Percentiles rank a stretch among this genome's conserved stretches.
Evolutionary conservation across 2,113 vertebrate species (phyloP).

Genomic region (Hassar affinis): DNA sequence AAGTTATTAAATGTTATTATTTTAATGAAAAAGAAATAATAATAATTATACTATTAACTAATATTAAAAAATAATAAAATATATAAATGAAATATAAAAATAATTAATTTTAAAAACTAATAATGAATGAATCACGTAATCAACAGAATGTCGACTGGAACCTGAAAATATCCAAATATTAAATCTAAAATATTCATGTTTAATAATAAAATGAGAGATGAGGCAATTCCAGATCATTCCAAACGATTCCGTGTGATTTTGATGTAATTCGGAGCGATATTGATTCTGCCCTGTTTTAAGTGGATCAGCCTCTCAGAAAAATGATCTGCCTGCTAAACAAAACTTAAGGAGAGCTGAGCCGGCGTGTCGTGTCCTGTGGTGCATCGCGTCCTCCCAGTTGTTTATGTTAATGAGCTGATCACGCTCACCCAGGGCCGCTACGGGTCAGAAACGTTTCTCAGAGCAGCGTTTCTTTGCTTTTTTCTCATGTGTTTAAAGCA

Average conservation of each 20-base stretch:
- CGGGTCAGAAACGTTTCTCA: background rate
- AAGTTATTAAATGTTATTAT: no score
- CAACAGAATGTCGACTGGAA: background rate
- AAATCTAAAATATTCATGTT: background rate
- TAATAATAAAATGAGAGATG: background rate
- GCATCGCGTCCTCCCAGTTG: background rate
- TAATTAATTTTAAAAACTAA: no score
- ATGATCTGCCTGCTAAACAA: background rate
- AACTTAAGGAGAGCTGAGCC: no score
- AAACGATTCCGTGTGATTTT: no score
- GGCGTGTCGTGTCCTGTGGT: no score
- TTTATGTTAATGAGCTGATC: slow-evolving; percentile 1
- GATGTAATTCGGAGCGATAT: background rate
- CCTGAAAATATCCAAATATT: background rate
- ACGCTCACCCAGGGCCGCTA: background rate
- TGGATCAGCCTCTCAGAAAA: no score
- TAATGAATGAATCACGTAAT: background rate
- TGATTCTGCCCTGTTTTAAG: no score
- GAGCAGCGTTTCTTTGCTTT: no score
- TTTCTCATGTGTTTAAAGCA: background rate
- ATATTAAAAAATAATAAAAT: background rate
- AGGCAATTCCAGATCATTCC: no score
- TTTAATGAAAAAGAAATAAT: no score
- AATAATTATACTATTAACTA: no score
- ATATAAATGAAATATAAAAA: background rate